Conservation (phyloP, 2,888 invertebrate species). For the Lycia hirtaria region DNA sequence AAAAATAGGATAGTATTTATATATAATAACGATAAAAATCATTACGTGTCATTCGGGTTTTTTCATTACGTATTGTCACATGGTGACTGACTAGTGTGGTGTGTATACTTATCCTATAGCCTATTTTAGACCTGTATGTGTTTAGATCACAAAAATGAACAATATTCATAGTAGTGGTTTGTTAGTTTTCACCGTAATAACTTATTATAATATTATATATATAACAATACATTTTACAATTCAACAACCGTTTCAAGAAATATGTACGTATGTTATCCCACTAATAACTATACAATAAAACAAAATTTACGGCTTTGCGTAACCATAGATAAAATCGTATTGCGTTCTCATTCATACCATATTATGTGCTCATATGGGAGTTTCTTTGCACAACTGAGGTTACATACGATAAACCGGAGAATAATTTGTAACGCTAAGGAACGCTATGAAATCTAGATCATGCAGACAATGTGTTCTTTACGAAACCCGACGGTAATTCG, state of each 20-base stretch:
- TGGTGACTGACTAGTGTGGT: too few relatives aligned
- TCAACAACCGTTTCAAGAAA: constrained; percentile 8
- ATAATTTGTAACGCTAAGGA: constrained; percentile 53
- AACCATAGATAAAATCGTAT: constrained; percentile 32
- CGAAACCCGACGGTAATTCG: constrained; percentile 76
- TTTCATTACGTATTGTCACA: too few relatives aligned
- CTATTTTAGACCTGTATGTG: too few relatives aligned
- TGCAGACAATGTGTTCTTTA: constrained; percentile 77
- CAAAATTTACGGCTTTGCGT: constrained; percentile 30
- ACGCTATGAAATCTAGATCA: constrained; percentile 78
- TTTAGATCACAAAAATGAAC: too few relatives aligned
- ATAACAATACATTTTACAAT: not conserved
- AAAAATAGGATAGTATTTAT: too few relatives aligned
- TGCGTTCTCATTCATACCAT: constrained; percentile 12
- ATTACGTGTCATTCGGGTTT: too few relatives aligned
- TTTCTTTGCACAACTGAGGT: constrained; percentile 54
- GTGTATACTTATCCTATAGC: constrained; percentile 2
- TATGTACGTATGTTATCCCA: constrained; percentile 5
- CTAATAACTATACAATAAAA: constrained; percentile 31
- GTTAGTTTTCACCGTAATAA: not conserved
- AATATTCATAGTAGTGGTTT: too few relatives aligned
- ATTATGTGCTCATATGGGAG: constrained; percentile 13
- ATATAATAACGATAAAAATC: too few relatives aligned
- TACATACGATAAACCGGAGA: constrained; percentile 56
- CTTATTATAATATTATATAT: too few relatives aligned